Evolutionary conservation across 2,888 invertebrate species (phyloP).

Genomic region (Deilephila porcellus): DNA sequence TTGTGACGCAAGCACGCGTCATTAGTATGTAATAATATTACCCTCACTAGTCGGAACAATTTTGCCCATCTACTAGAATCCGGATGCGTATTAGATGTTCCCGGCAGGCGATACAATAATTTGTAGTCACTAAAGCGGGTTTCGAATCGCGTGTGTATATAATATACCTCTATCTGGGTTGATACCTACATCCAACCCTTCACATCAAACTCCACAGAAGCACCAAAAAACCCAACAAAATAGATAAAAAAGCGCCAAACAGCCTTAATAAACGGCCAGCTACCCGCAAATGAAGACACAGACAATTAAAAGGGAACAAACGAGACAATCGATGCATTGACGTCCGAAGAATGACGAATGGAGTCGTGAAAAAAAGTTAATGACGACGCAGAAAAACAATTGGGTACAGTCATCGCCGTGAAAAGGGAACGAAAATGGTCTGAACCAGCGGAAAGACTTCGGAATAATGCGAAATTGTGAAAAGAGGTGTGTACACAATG

Average conservation of each 20-base stretch:
- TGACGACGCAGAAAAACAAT: conserved; percentile 78
- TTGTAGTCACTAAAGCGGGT: too few species aligned
- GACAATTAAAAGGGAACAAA: conserved; percentile 19
- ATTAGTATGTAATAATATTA: too few species aligned
- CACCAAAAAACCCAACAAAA: background rate
- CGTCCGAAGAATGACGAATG: conserved; percentile 15
- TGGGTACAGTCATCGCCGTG: conserved; percentile 62
- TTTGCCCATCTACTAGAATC: too few species aligned
- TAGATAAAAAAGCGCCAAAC: background rate
- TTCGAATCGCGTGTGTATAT: too few species aligned
- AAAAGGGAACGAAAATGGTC: conserved; percentile 74
- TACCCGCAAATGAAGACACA: conserved; percentile 11
- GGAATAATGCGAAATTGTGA: conserved; percentile 73
- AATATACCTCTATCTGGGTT: too few species aligned
- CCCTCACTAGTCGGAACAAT: too few species aligned
- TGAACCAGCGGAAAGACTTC: conserved; percentile 75
- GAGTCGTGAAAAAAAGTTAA: conserved; percentile 63
- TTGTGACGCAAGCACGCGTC: too few species aligned
- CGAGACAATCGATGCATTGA: conserved; percentile 22
- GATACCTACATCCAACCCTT: too few species aligned
- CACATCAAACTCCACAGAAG: background rate
- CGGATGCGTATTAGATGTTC: too few species aligned
- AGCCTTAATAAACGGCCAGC: background rate
- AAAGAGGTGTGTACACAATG: conserved; percentile 77
- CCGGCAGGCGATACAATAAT: too few species aligned